Evolutionary conservation across 64 coral and sea anemone genomes (phyloP), one percentile per base, ranked within the genome.

Genomic region (Pocillopora verrucosa): DNA sequence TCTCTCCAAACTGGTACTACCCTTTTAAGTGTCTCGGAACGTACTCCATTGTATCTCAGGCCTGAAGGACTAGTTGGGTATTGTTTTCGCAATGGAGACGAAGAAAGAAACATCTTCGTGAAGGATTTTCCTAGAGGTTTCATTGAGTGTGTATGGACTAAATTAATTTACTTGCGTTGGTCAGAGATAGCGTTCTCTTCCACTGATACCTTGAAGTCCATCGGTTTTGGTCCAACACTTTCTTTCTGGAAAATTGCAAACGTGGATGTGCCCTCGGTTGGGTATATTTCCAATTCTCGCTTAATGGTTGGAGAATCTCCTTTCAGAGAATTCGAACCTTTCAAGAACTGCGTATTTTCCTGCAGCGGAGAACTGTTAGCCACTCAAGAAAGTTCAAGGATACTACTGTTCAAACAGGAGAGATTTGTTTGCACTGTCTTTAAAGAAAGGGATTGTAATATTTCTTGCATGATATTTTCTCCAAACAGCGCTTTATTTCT

Each of bases 1-100:
- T 67, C 61, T 83, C 80, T 83, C 34, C 34, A 83, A 62, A 68
- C 80, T 65, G 80, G 80, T 22, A 13, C 16, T 1, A 10, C 51
- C 64, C 26, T 83, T 16, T 65, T 35, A 41, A 65, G 80, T 67
- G 61, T 41, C 2, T 83, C 80, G 2, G 61, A 60, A 41, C 16
- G 0, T 12, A 65, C 5, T 19, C 62, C 16, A 16, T 22, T 38
- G 60, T 67, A 20, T 19, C 17, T 5, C 59, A 16, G 17, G 0
- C 11, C 26, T 3, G 26, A 65, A 37, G 1, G 22, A 60, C 15
- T 10, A 19, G 4, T 20, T 83, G 80, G 80, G 12, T 83, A 37
- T 65, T 35, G 38, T 34, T 83, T 83, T 68, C 17, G 1, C 20
- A 16, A 9, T 4, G 35, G 17, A 68, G 16, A 1, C 3, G 80